phyloP scores from a whole-genome alignment of 2,113 vertebrate species.

The Pachycephala philippinensis region DNA sequence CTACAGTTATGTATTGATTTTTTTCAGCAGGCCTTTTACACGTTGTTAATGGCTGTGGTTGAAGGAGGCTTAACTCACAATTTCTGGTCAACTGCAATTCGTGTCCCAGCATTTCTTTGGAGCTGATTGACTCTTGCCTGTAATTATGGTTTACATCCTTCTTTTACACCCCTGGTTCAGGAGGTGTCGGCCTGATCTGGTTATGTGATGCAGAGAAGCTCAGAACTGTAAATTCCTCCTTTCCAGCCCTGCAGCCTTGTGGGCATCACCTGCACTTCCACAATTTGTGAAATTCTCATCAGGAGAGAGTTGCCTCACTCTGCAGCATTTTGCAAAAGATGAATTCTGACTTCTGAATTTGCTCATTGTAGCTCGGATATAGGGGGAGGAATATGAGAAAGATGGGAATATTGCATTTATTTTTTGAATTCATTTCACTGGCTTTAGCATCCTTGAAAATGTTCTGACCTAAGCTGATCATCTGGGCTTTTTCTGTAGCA shows the following conservation, averaged over 20 bases:
- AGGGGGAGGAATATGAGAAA: not conserved
- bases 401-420: not conserved
- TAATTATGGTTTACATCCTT: not conserved
- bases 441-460: not conserved
- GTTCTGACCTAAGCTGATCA: not conserved
- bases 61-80: conserved; percentile 14
- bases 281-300: not conserved
- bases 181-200: not conserved
- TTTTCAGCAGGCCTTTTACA: not conserved
- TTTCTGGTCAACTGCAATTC: conserved; percentile 9
- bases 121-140: not conserved
- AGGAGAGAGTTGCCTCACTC: not conserved
- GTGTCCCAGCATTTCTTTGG: not conserved
- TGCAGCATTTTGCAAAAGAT: not conserved
- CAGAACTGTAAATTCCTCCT: not conserved
- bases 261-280: not conserved
- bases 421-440: not conserved
- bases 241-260: not conserved
- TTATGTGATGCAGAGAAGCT: not conserved
- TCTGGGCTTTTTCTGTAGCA: not conserved
- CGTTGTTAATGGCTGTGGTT: not conserved
- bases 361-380: not conserved
- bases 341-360: not conserved
- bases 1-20: conserved; percentile 43
- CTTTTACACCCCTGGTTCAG: not conserved